Conservation (phyloP, 2,113 vertebrate genomes). For the Sinocyclocheilus anophthalmus region DNA sequence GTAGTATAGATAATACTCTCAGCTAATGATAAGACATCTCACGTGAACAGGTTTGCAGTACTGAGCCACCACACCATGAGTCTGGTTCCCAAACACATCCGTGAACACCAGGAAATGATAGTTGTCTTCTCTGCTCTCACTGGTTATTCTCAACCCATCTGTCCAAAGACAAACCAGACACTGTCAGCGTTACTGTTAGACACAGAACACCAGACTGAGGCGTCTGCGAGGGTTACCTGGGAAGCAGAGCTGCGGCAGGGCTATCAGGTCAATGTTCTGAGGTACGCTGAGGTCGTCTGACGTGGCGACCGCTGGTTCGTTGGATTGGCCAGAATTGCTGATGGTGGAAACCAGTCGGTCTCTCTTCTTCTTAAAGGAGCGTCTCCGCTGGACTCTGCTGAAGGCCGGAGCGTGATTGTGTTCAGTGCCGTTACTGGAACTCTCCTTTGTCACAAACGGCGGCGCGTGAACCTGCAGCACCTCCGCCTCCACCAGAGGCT, state of each 20-base stretch:
- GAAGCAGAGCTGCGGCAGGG: conserved; percentile 92
- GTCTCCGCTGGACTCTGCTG: conserved; percentile 77
- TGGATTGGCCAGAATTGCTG: conserved; percentile 52
- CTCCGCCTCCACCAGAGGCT: conserved; percentile 80
- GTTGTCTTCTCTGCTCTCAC: conserved; percentile 80
- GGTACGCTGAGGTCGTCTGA: conserved; percentile 84
- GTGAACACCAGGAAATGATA: conserved; percentile 97
- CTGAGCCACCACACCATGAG: conserved; percentile 88
- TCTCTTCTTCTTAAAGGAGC: conserved; percentile 90
- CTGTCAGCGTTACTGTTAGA: not conserved
- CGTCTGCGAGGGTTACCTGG: conserved; percentile 78
- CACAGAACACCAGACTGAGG: not conserved
- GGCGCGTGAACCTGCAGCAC: conserved; percentile 91
- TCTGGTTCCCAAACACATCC: conserved; percentile 90
- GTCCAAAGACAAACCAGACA: conserved; percentile 31
- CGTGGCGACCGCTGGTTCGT: conserved; percentile 44
- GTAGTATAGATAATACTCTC: not conserved
- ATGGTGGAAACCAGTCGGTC: conserved; percentile 70
- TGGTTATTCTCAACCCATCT: conserved; percentile 85
- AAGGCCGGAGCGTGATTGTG: conserved; percentile 63
- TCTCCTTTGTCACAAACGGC: conserved; percentile 84
- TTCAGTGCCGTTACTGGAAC: conserved; percentile 46
- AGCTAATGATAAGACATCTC: conserved; percentile 2
- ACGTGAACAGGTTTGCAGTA: conserved; percentile 86
- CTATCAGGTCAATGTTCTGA: conserved; percentile 88